Conservation (phyloP, 2,113 vertebrate genomes). For the Coturnix japonica region DNA sequence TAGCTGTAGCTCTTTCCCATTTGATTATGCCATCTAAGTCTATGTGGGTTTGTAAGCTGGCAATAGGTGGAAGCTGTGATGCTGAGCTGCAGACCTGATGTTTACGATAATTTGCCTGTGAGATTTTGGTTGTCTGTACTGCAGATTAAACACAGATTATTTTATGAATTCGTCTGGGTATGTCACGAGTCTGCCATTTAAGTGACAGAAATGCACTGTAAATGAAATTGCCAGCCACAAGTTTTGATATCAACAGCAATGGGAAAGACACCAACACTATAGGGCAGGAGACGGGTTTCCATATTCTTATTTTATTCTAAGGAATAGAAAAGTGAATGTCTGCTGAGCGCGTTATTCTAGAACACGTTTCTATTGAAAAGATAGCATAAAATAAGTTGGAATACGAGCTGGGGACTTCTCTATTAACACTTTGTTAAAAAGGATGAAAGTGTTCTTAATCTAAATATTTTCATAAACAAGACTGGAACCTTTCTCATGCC, state of each 20-base stretch:
- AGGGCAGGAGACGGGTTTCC: neutral
- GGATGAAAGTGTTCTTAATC: neutral
- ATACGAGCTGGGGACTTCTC: neutral
- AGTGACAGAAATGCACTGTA: neutral
- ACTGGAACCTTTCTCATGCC: neutral
- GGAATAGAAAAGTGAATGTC: neutral
- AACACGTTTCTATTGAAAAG: neutral
- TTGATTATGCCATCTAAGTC: neutral
- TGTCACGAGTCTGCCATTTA: neutral
- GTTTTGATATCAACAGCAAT: neutral
- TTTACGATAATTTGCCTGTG: neutral
- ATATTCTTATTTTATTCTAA: neutral
- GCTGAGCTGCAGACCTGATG: neutral
- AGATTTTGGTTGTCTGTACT: neutral
- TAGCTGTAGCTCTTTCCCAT: neutral
- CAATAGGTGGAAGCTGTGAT: neutral
- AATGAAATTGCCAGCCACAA: neutral
- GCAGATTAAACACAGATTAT: neutral
- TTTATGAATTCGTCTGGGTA: neutral
- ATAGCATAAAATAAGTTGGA: neutral
- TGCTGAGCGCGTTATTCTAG: neutral
- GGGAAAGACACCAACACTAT: neutral
- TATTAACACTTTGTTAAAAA: neutral
- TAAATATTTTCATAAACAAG: neutral
- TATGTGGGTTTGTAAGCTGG: neutral